phyloP scores from a whole-genome alignment of 2,113 vertebrate species.

The Cyanoderma ruficeps region DNA sequence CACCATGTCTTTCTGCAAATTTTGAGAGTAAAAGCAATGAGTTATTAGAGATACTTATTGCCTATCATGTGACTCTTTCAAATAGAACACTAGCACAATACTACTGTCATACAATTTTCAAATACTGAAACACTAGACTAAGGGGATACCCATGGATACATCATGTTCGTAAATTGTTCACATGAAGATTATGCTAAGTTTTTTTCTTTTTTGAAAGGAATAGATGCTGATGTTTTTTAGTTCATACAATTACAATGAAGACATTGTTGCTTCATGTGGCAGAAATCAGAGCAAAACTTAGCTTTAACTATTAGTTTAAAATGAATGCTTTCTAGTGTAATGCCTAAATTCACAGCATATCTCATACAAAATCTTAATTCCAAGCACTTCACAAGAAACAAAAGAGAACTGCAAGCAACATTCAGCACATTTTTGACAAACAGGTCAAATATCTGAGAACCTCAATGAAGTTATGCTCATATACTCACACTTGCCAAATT shows the following conservation, averaged over 20 bases:
- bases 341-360: not conserved
- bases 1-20: not conserved
- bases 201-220: not conserved
- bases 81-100: not conserved
- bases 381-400: not conserved
- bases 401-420: not conserved
- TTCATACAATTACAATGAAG: not conserved
- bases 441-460: not conserved
- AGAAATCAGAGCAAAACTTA: not conserved
- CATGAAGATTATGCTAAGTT: not conserved
- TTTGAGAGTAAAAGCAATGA: constrained; percentile 15
- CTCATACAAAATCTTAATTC: not conserved
- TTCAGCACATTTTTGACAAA: not conserved
- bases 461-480: not conserved
- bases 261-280: not conserved
- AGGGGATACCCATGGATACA: not conserved
- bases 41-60: constrained; percentile 12
- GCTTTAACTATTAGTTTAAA: not conserved
- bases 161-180: not conserved
- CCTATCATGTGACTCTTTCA: constrained; percentile 35
- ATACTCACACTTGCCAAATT: not conserved
- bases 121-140: not conserved
- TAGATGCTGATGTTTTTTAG: not conserved
- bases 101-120: not conserved
- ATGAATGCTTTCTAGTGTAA: not conserved